Evolutionary conservation across 1,140 invertebrate genomes (phyloP).

Genomic region (Ctenoplectra terminalis): DNA sequence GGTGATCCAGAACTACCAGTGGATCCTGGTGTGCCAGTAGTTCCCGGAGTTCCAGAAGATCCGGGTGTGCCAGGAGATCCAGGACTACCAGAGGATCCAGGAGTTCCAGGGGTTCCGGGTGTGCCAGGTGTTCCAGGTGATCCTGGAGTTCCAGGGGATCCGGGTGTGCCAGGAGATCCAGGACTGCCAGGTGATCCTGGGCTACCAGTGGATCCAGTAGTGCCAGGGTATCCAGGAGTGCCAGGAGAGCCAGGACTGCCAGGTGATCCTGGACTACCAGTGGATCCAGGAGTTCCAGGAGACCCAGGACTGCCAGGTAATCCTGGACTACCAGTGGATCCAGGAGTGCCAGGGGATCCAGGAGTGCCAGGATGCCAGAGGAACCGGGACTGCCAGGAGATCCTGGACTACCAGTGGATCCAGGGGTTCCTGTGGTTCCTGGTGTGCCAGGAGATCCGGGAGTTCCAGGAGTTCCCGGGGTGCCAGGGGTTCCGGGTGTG

Average conservation of each 20-base stretch:
- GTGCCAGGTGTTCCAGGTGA: constrained; percentile 23
- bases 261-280: background rate
- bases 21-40: background rate
- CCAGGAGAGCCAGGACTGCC: constrained; percentile 84
- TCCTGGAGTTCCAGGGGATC: constrained; percentile 1
- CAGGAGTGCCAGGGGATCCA: constrained; percentile 3
- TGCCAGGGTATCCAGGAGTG: background rate
- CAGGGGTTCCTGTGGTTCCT: constrained; percentile 8
- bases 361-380: background rate
- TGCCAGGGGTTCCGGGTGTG: background rate
- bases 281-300: constrained; percentile 20
- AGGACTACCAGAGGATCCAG: constrained; percentile 43
- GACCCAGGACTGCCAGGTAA: constrained; percentile 53
- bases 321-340: constrained; percentile 48
- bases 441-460: background rate
- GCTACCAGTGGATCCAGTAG: constrained; percentile 4
- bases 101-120: constrained; percentile 84
- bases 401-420: background rate
- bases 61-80: constrained; percentile 7
- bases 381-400: constrained; percentile 21
- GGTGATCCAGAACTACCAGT: constrained; percentile 2
- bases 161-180: constrained; percentile 9
- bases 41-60: constrained; percentile 4
- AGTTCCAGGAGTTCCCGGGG: constrained; percentile 14
- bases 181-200: constrained; percentile 15